These are phyloP conservation scores for Discoglossus pictus DNA, from an alignment of 2,797 vertebrate genomes.

Conservation along the genomic window DNA sequence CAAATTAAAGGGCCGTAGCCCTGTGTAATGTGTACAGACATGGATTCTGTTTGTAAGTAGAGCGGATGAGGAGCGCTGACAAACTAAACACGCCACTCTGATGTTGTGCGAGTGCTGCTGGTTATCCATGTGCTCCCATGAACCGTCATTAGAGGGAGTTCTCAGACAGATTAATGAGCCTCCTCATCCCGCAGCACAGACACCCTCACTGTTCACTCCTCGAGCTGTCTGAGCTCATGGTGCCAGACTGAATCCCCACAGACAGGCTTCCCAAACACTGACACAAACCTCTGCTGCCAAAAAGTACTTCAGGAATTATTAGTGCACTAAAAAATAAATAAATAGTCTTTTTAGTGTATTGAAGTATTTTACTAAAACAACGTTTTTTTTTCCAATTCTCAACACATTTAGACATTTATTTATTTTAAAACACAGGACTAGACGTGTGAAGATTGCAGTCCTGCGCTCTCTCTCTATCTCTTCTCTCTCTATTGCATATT, in stretches of 20 bases:
- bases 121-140: constrained; percentile 14
- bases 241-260: constrained; percentile 22
- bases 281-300: constrained; percentile 14
- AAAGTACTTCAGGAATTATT: constrained; percentile 24
- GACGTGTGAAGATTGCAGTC: too few species aligned
- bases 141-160: constrained; percentile 42
- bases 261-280: constrained; percentile 21
- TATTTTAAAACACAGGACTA: too few species aligned
- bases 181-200: constrained; percentile 22
- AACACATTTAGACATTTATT: too few species aligned
- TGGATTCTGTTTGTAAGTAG: too few species aligned
- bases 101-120: too few species aligned
- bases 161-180: constrained; percentile 43
- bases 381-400: constrained; percentile 11
- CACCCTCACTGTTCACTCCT: constrained; percentile 3
- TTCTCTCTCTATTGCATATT: too few species aligned
- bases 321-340: constrained; percentile 33
- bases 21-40: too few species aligned
- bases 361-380: constrained; percentile 12
- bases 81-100: too few species aligned
- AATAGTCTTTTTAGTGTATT: constrained; percentile 10
- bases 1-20: too few species aligned
- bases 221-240: constrained; percentile 21
- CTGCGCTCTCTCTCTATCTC: too few species aligned
- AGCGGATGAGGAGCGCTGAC: too few species aligned